Conservation (phyloP, 2,113 vertebrate genomes). For the Bujurquina vittata region DNA sequence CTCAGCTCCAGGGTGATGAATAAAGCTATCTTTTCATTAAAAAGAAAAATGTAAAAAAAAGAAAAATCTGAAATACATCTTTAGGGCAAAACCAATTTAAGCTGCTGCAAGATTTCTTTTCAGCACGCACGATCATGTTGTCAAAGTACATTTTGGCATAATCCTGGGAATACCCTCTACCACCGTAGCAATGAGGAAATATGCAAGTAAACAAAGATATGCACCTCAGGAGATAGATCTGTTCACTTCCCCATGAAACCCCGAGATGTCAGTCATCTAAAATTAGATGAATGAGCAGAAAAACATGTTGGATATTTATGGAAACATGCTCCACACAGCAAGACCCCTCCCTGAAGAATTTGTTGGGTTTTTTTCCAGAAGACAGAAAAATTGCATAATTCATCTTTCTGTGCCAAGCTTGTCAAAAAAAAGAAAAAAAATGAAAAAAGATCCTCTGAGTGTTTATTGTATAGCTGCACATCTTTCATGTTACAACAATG, state of each 20-base stretch:
- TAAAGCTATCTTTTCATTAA: background rate
- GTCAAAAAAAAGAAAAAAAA: background rate
- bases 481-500: slow-evolving; percentile 7
- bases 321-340: slow-evolving; percentile 17
- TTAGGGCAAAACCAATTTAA: background rate
- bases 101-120: background rate
- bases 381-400: slow-evolving; percentile 35
- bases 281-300: slow-evolving; percentile 52
- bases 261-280: slow-evolving; percentile 53
- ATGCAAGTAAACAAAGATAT: slow-evolving; percentile 22
- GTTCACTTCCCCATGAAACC: slow-evolving; percentile 35
- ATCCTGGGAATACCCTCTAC: slow-evolving; percentile 3
- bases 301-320: slow-evolving; percentile 57
- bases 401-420: slow-evolving; percentile 22
- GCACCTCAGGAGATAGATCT: slow-evolving; percentile 10
- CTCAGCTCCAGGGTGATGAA: background rate
- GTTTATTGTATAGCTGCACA: background rate
- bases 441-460: background rate
- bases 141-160: background rate
- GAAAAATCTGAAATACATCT: background rate
- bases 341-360: slow-evolving; percentile 20
- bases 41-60: background rate
- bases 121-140: slow-evolving; percentile 1
- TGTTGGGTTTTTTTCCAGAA: slow-evolving; percentile 28
- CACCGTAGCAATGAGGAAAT: slow-evolving; percentile 3